Evolutionary conservation across 2,797 vertebrate genomes (phyloP).

Genomic region (Acanthurus lineatus): DNA sequence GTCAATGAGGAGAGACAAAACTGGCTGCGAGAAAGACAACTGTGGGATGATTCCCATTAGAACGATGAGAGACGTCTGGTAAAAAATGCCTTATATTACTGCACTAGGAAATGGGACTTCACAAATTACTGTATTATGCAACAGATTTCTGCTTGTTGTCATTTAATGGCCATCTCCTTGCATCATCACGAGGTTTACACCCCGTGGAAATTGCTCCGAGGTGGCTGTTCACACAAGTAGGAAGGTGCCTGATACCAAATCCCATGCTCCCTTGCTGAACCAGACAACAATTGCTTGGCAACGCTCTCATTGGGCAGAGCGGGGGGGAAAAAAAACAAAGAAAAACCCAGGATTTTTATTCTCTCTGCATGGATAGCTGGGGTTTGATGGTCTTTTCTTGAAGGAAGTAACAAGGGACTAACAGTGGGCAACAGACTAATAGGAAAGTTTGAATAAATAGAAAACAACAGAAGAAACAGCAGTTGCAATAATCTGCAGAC

Average conservation of each 20-base stretch:
- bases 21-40: slow-evolving; percentile 68
- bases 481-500: slow-evolving; percentile 37
- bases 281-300: slow-evolving; percentile 82
- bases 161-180: slow-evolving; percentile 72
- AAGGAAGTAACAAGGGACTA: slow-evolving; percentile 46
- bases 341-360: slow-evolving; percentile 59
- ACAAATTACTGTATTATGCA: slow-evolving; percentile 70
- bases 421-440: slow-evolving; percentile 38
- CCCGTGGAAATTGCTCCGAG: slow-evolving; percentile 72
- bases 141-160: slow-evolving; percentile 71
- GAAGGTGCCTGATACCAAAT: slow-evolving; percentile 77
- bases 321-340: slow-evolving; percentile 56
- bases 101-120: slow-evolving; percentile 37
- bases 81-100: slow-evolving; percentile 47
- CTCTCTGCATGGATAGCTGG: slow-evolving; percentile 41
- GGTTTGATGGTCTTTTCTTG: slow-evolving; percentile 53
- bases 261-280: slow-evolving; percentile 76
- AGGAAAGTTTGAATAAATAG: slow-evolving; percentile 51
- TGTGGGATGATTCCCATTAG: slow-evolving; percentile 64
- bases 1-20: slow-evolving; percentile 76
- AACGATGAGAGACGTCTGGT: slow-evolving; percentile 62
- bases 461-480: slow-evolving; percentile 55
- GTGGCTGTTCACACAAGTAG: slow-evolving; percentile 72
- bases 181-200: slow-evolving; percentile 74
- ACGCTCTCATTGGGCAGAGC: slow-evolving; percentile 67